These are phyloP conservation scores for Cephus pygmeus DNA, from an alignment of 2,888 invertebrate species.

Conservation along the genomic window DNA sequence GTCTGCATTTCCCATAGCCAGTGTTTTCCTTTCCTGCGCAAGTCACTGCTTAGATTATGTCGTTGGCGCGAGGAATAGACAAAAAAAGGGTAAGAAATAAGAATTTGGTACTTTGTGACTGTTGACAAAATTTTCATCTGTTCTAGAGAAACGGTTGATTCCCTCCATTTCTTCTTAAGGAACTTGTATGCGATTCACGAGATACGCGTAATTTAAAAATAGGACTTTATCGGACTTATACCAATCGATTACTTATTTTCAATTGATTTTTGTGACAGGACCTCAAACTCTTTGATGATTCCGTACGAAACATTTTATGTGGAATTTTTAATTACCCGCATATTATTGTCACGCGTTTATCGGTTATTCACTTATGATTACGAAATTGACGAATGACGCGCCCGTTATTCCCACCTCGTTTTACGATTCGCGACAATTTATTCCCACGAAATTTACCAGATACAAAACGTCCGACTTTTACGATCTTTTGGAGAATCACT, in stretches of 20 bases:
- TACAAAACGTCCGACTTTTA: background rate
- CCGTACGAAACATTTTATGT: slow-evolving; percentile 24
- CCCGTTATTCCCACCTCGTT: background rate
- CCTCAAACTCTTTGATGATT: slow-evolving; percentile 5
- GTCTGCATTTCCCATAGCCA: slow-evolving; percentile 16
- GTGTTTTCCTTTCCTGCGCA: slow-evolving; percentile 10
- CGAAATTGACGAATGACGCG: background rate
- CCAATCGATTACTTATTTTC: slow-evolving; percentile 9
- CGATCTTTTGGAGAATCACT: slow-evolving; percentile 21
- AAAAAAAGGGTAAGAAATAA: background rate
- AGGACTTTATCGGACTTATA: background rate
- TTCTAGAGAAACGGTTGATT: background rate
- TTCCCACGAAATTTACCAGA: background rate
- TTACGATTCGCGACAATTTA: slow-evolving; percentile 1
- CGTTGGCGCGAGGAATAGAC: no score
- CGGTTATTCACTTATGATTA: background rate
- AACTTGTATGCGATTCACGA: background rate
- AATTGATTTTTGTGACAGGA: slow-evolving; percentile 7
- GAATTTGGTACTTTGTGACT: background rate
- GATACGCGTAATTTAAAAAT: background rate
- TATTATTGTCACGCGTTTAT: slow-evolving; percentile 4
- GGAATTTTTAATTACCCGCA: slow-evolving; percentile 29
- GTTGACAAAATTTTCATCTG: background rate
- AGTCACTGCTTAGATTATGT: background rate
- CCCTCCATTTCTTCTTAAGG: background rate